Conservation (phyloP, 2,797 vertebrate genomes). For the Poliocrania exsul region DNA sequence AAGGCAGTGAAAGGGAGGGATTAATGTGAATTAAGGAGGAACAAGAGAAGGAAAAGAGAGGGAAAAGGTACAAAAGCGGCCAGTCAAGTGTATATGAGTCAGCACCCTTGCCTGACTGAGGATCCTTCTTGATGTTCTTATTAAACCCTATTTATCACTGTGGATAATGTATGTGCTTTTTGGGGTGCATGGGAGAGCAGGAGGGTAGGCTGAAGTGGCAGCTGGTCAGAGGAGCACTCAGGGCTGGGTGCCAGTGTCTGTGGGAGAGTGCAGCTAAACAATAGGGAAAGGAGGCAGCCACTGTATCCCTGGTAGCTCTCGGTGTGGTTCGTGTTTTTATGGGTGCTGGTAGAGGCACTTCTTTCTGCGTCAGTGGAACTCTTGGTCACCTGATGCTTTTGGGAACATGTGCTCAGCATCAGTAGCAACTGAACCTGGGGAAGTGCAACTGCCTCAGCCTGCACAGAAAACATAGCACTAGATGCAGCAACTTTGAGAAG, state of each 20-base stretch:
- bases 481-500: background rate
- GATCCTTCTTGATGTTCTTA: background rate
- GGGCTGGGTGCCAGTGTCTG: background rate
- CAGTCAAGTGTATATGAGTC: background rate
- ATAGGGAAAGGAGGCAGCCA: background rate
- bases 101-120: background rate
- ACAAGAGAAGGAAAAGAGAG: background rate
- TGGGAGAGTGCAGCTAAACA: accelerated
- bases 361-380: background rate
- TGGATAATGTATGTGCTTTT: background rate
- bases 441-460: accelerated
- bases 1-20: background rate
- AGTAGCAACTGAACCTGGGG: background rate
- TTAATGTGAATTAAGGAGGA: background rate
- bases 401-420: accelerated
- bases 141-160: background rate
- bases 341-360: accelerated
- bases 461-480: background rate
- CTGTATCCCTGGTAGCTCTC: accelerated
- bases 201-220: background rate
- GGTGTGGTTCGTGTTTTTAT: accelerated
- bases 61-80: background rate
- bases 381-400: background rate
- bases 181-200: accelerated
- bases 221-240: accelerated